Percentiles rank a stretch among this genome's conserved stretches.
Conservation (phyloP, 2,797 vertebrate species). For the Cossypha dichroa region DNA sequence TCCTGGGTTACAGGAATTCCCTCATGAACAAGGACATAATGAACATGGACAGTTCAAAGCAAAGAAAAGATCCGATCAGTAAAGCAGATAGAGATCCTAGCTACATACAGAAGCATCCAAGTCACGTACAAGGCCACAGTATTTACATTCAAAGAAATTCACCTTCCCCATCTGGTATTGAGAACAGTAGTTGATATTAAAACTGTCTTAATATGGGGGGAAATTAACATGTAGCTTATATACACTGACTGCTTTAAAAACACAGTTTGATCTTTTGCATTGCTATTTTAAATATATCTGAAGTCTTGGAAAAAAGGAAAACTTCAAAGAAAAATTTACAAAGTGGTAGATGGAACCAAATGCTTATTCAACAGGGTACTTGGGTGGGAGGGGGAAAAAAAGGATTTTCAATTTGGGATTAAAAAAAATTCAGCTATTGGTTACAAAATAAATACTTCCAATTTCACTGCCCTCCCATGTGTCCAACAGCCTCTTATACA, state of each 20-base stretch:
- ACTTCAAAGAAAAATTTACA: not conserved
- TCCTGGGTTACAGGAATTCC: not conserved
- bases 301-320: not conserved
- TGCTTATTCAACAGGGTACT: not conserved
- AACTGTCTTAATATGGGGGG: not conserved
- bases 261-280: not conserved
- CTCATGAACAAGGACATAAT: not conserved
- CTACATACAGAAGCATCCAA: not conserved
- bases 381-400: not conserved
- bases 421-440: not conserved
- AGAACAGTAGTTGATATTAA: not conserved
- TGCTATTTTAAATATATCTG: not conserved
- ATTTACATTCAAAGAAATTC: not conserved
- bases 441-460: not conserved
- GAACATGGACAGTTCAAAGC: not conserved
- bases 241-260: not conserved
- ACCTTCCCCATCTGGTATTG: not conserved
- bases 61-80: not conserved
- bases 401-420: not conserved
- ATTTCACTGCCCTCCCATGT: not conserved
- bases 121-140: not conserved
- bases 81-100: not conserved
- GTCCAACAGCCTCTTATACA: not conserved
- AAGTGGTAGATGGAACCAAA: not conserved
- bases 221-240: not conserved